Base-by-base conservation (phyloP, 1,140 invertebrate species). In the Scaptomyza hsui region DNA sequence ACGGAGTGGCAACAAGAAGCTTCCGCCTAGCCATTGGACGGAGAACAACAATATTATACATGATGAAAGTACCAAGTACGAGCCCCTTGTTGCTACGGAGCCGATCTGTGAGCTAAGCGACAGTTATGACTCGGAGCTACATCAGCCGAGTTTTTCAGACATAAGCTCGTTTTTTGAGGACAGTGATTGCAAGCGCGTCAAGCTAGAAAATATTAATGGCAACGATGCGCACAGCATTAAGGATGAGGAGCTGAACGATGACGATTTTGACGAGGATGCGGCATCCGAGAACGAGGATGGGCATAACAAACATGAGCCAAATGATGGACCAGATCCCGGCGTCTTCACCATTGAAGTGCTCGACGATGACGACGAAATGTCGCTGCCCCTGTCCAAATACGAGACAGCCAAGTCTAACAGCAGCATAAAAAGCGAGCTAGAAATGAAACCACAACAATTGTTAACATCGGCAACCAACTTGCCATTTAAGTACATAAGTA, bases 181-280 rank as follows among this genome's bases (percentile, higher is more conserved):
- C 26, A 45, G 81, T 4, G 67, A 74, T 0, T 78, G 75, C 39
- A 89, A 89, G 44, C 61, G 83, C 0, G 56, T 89, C 1, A 89
- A 89, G 29, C 35, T 82, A 47, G 82, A 82, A 41, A 57, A 62
- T 10, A 67, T 32, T 26, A 60, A 67, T 18, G 52, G 59, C 7
- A 32, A 32, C 3, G 62, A 64, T 32, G 49, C 6, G 21, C 39
- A 65, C 5, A 68, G 65, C 48, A 59, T 45, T 18, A 57, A 49
- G 15, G 68, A 77, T 7, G 62, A 69, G 0, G 77, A 89, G 19
- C 60, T 71, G 0, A 73, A 78, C 35, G 86, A 89, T 39, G 86
- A 89, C 45, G 81, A 89, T 53, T 89, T 89, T 24, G 86, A 89
- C 10, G 86, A 89, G 60, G 86, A 89, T 67, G 86, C 86, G 0